Percentiles rank a stretch among this genome's conserved stretches.
Evolutionary conservation across 2,113 vertebrate genomes (phyloP).

Genomic region (human (Homo sapiens)): GRCh38 chr2:126144501-126145000

Average conservation of each 20-base stretch:
- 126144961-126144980: not conserved
- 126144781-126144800: not conserved
- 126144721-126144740: not conserved
- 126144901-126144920: not conserved
- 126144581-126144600: not conserved
- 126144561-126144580: not conserved
- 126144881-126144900: not conserved
- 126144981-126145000: not conserved
- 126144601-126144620: not conserved
- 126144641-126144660: not conserved
- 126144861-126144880: not conserved
- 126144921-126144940: no score
- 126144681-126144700: not conserved
- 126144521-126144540: not conserved
- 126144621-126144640: not conserved
- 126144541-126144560: not conserved
- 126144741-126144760: not conserved
- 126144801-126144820: not conserved
- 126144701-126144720: not conserved
- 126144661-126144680: not conserved
- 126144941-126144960: not conserved
- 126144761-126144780: not conserved
- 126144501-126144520: no score
- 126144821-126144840: not conserved
- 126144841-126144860: not conserved